Evolutionary conservation across 2,113 vertebrate species (phyloP), one percentile per base, ranked within the genome.

Genomic region (Spheniscus mendiculus): DNA sequence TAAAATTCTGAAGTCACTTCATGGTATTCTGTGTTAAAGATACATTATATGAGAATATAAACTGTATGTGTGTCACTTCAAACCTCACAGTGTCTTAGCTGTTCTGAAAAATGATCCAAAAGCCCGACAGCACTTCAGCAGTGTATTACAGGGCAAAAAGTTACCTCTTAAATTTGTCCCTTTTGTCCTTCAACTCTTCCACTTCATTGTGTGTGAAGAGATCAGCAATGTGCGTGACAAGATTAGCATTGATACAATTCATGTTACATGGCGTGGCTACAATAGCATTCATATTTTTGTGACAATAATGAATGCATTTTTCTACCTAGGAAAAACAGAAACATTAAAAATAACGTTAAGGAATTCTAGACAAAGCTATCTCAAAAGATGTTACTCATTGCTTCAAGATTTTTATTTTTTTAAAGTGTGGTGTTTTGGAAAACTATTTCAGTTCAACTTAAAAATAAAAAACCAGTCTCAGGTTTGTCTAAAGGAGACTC

Each of bases 151-250:
- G 9, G 11, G 17, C 42, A 72, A 86, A 95, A 96, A 56, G 38
- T 96, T 97, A 99, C 99, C 99, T 99, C 97, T 99, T 99, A 97
- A 99, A 99, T 96, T 99, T 99, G 98, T 99, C 99, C 92, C 99
- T 99, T 88, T 99, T 99, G 98, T 99, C 99, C 95, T 99, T 99
- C 97, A 99, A 97, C 90, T 99, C 99, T 74, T 99, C 99, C 38
- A 99, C 97, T 97, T 99, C 99, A 72, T 98, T 99, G 96, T 99
- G 99, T 40, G 98, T 99, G 97, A 99, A 99, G 49, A 99, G 98
- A 52, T 99, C 98, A 15, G 99, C 98, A 80, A 99, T 99, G 86
- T 99, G 98, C 1, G 98, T 98, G 12, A 99, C 98, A 95, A 99
- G 98, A 95, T 99, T 99, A 97, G 98, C 99, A 88, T 99, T 99